Evolutionary conservation across 2,113 vertebrate species (phyloP), one percentile per base, ranked within the genome.

Genomic region (Stictonetta naevosa): DNA sequence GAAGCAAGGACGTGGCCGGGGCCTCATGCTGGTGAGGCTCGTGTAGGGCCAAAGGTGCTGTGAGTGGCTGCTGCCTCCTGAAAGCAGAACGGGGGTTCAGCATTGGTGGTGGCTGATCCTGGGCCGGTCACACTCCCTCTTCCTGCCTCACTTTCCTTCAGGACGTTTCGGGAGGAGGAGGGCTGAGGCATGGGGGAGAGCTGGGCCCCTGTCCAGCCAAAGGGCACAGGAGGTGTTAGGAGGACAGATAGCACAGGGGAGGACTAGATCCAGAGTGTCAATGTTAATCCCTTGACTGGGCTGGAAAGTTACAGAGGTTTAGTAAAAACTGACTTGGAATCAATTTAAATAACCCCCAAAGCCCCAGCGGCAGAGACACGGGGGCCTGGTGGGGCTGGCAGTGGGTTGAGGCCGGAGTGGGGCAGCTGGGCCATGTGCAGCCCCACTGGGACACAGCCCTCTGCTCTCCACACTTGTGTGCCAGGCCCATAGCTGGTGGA

Each of bases 1-100:
- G 71, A 46, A 33, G 46, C 19, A 36, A 8, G 71, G 63, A 38
- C 0, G 0, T 13, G 46, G 53, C 19, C 0, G 0, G 44, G 33
- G 48, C 53, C 53, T 12, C 28, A 31, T 18, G 44, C 40, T 8
- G 42, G 58, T 44, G 34, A 28, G 52, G 52, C 52, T 53, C 13
- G 6, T 26, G 52, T 28, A 28, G 25, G 34, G 60, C 21, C 38
- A 36, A 38, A 36, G 74, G 31, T 58, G 46, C 48, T 90, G 29
- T 21, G 38, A 22, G 10, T 7, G 23, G 28, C 28, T 55, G 28
- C 36, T 10, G 33, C 59, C 36, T 73, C 36, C n/a, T 62, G 36
- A 66, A 25, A 38, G 74, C 44, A n/a, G 19, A 36, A 66, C 46
- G 8, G 23, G 19, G 16, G 13, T 31, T 63, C 26, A 8, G 19